These are phyloP conservation scores for Tuberolachnus salignus DNA, from an alignment of 2,888 invertebrate species.

Conservation along the genomic window DNA sequence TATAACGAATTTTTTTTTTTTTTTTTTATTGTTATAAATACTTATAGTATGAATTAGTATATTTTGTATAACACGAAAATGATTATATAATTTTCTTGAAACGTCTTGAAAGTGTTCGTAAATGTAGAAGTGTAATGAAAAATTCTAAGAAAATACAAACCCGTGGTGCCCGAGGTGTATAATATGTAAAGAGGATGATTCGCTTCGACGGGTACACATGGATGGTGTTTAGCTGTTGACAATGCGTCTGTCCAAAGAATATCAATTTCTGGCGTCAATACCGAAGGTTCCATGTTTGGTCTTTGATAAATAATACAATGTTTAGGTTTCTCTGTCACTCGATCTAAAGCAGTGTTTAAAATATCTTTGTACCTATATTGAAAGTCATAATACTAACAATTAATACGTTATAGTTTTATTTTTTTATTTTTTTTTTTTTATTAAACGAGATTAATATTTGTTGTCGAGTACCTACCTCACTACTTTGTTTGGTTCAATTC, in stretches of 20 bases:
- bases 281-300: conserved; percentile 70
- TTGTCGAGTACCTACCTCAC: conserved; percentile 67
- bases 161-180: conserved; percentile 89
- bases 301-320: conserved; percentile 84
- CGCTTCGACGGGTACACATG: conserved; percentile 85
- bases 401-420: not conserved
- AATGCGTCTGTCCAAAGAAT: conserved; percentile 79
- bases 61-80: no score
- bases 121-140: no score
- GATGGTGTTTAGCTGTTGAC: conserved; percentile 70
- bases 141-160: conserved; percentile 64
- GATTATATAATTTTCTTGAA: no score
- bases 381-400: not conserved
- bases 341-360: conserved; percentile 78
- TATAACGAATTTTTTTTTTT: no score
- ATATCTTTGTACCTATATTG: conserved; percentile 74
- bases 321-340: conserved; percentile 74
- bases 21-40: no score
- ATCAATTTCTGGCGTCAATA: conserved; percentile 72
- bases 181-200: conserved; percentile 90
- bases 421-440: not conserved
- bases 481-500: conserved; percentile 84
- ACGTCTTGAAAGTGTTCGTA: no score
- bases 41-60: no score
- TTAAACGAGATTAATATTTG: not conserved